Evolutionary conservation across 1,140 invertebrate species (phyloP), one percentile per base, ranked within the genome.

Genomic region (Aphaenogaster rudis): DNA sequence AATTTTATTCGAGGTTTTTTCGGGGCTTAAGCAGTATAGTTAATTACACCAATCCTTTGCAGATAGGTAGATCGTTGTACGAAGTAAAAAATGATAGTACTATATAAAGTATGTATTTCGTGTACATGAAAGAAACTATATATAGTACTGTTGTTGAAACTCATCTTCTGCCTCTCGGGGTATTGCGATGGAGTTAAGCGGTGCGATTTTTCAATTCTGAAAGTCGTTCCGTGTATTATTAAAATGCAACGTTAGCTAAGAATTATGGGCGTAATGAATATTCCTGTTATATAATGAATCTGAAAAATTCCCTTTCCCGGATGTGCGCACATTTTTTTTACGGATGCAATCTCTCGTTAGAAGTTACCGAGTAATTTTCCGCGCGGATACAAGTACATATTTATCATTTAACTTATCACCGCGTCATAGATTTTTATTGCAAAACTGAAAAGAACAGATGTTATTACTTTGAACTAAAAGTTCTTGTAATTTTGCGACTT

Each of bases 151-250:
- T 84, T 54, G 77, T 74, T 71, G 77, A 76, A 86, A 57, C 63
- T 89, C 64, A 85, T 71, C 54, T 87, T 67, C 88, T 57, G 36
- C 48, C 79, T 67, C 63, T 84, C 85, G 72, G 61, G 72, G 36
- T 88, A 76, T 79, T 50, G 72, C 88, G 74, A 90, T 90, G 86
- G 88, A 90, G 74, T 90, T 90, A 90, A 90, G 88, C 78, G 89
- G 74, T 78, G 88, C 89, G 89, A 90, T 90, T 90, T 90, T 90
- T 90, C 89, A 90, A 82, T 90, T 90, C 89, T 90, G 88, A 90
- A 79, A 90, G 89, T 90, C 89, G 87, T 90, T 84, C 28, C 89
- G 85, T 90, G 89, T 90, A 90, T 90, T 90, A 90, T 90, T 90
- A 90, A 90, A 90, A 90, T 90, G 89, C 89, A 89, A 90, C 89